phyloP scores from a whole-genome alignment of 2,113 vertebrate genomes.

The Epinephelus cyanopodus region DNA sequence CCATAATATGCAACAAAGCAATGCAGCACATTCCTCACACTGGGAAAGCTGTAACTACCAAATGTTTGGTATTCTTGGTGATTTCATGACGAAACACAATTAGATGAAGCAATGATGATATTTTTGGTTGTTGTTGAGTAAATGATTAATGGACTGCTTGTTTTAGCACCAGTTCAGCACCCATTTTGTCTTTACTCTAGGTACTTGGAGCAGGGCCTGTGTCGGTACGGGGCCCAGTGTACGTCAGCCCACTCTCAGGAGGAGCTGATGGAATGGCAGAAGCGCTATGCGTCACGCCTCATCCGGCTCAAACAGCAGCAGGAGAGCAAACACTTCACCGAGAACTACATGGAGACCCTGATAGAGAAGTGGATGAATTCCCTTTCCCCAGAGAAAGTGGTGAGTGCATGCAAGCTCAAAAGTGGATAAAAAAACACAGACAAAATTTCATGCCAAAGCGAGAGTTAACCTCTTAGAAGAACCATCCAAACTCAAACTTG shows the following conservation, averaged over 20 bases:
- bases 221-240: conserved; percentile 98
- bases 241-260: conserved; percentile 98
- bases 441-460: neutral
- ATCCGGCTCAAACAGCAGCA: conserved; percentile 97
- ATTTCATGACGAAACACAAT: neutral
- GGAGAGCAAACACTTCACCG: conserved; percentile 94
- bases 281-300: conserved; percentile 94
- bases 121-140: neutral
- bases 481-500: neutral
- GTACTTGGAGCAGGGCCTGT: conserved; percentile 97
- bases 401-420: conserved; percentile 67
- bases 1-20: neutral
- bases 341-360: conserved; percentile 97
- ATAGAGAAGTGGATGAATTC: conserved; percentile 99
- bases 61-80: neutral
- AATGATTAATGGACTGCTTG: neutral
- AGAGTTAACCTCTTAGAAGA: neutral
- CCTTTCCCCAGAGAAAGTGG: conserved; percentile 97
- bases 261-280: conserved; percentile 98
- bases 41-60: neutral
- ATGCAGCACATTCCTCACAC: neutral
- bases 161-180: neutral
- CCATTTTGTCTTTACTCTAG: conserved; percentile 72
- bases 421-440: neutral
- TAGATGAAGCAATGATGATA: no score